Base-by-base conservation (phyloP, 2,888 invertebrate species). In the Electrophaes corylata region DNA sequence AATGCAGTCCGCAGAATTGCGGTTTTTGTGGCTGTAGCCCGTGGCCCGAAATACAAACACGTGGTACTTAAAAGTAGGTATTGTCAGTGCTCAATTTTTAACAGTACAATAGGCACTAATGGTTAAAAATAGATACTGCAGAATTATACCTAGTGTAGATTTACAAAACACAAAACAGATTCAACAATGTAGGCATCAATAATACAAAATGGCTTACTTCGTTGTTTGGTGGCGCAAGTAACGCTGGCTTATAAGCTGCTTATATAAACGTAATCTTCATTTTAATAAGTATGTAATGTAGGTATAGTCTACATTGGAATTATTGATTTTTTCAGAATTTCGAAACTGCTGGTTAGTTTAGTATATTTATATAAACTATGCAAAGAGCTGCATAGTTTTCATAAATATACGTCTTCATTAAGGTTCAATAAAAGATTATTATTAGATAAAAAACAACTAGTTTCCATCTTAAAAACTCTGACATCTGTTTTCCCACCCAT, bases 191-290 rank as follows among this genome's bases (percentile, higher is more conserved):
- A 16, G 16, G 37, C 16, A 37, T 16, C 37, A 37, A 37, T 10
- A 16, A 16, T 3, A 16, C 16, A 16, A 52, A 55, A 54, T 47
- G 58, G 53, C 57, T 56, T 39, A 52, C 49, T 67, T 67, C 67
- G 67, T 67, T 67, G 67, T 65, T 67, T 57, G 44, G 37, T 53
- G 54, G 60, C 62, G 54, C 63, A 60, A 53, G 49, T 46, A 31
- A 8, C 12, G 23, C 41, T 41, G 41, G 23, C 23, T 37, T 37
- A 16, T 10, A 10, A 16, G 16, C 37, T 37, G 37, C 16, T 37
- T 37, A 35, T 8, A 37, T 16, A 37, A 6, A 1, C 20, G 20
- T 20, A 4, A 20, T 5, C 20, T 20, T 20, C 20, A 20, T 20
- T 20, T 20, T 20, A 20, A 26, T 26, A 26, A 6, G 26, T 6